Percentiles rank a stretch among this genome's conserved stretches.
These are phyloP conservation scores for Drosophila emarginata DNA, from an alignment of 2,888 invertebrate species.

Conservation along the genomic window DNA sequence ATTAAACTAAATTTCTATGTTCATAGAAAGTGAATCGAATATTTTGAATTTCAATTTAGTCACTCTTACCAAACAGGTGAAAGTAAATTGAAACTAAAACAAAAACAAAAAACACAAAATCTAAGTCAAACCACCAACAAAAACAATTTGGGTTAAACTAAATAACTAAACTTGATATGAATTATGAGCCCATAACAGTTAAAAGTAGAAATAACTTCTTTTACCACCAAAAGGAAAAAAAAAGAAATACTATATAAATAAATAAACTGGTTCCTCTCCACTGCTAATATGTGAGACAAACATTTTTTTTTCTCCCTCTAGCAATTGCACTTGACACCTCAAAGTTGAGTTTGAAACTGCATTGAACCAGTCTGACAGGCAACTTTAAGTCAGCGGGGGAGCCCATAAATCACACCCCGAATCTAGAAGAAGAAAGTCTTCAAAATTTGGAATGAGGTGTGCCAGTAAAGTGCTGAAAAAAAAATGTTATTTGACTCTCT, in stretches of 20 bases:
- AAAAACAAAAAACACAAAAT: constrained; percentile 34
- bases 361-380: constrained; percentile 5
- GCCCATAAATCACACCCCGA: constrained; percentile 3
- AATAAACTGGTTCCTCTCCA: constrained; percentile 57
- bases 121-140: constrained; percentile 54
- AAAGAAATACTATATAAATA: not conserved
- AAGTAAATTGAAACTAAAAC: constrained; percentile 45
- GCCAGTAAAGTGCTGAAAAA: constrained; percentile 3
- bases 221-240: not conserved
- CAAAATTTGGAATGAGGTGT: not conserved
- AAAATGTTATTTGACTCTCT: too few relatives aligned
- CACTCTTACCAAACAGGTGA: constrained; percentile 48
- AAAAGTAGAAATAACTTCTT: constrained; percentile 28
- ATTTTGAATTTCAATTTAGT: constrained; percentile 49
- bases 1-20: constrained; percentile 36
- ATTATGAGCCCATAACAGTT: constrained; percentile 40
- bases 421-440: constrained; percentile 1
- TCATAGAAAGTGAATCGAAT: constrained; percentile 63
- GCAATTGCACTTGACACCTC: constrained; percentile 50
- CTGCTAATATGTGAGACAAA: constrained; percentile 25
- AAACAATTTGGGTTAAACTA: constrained; percentile 65
- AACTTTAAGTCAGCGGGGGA: constrained; percentile 3
- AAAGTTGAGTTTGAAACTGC: not conserved
- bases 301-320: constrained; percentile 27
- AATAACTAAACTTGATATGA: constrained; percentile 71